Evolutionary conservation across 2,113 vertebrate species (phyloP), one percentile per base, ranked within the genome.

Genomic region (Malurus cyaneus): DNA sequence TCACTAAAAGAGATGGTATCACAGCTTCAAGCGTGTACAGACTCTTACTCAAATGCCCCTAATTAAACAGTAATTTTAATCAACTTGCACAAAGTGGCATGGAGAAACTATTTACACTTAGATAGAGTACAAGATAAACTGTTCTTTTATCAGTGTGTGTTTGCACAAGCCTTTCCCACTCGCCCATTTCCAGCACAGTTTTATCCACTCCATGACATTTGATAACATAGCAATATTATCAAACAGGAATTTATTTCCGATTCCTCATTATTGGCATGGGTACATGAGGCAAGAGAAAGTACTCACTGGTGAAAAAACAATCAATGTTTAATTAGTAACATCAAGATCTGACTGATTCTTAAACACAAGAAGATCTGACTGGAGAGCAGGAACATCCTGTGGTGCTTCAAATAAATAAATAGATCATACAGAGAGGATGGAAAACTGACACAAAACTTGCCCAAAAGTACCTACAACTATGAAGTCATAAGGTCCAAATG

Each of bases 151-250:
- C 88, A 61, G 56, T 0, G 14, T 64, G 65, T 96, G 62, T 96
- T 95, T 93, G 84, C 88, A 67, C 67, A 95, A 59, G 69, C 71
- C 29, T 53, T 78, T 90, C 73, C 52, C 46, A 56, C 52, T 53
- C 62, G n/a, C 54, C 2, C 19, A 21, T 46, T 96, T 93, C 79
- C 89, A 79, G 86, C 34, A 47, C 44, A 84, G 1, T 86, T 81
- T 66, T 82, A 88, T 56, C 41, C 53, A n/a, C 46, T 34, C 46
- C 6, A 4, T 18, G 17, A 47, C 21, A 67, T 62, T 52, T 89
- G 95, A 93, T 94, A 90, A 79, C 14, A 7, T 89, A 88, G 92
- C 82, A 82, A 28, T n/a, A 36, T 6, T 89, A 88, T 93, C 82
- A 82, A 28, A 36, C 7, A 8, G 80, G 57, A 95, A 92, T 83